Evolutionary conservation across 2,113 vertebrate species (phyloP), one percentile per base, ranked within the genome.

Genomic region (Rallus limicola): DNA sequence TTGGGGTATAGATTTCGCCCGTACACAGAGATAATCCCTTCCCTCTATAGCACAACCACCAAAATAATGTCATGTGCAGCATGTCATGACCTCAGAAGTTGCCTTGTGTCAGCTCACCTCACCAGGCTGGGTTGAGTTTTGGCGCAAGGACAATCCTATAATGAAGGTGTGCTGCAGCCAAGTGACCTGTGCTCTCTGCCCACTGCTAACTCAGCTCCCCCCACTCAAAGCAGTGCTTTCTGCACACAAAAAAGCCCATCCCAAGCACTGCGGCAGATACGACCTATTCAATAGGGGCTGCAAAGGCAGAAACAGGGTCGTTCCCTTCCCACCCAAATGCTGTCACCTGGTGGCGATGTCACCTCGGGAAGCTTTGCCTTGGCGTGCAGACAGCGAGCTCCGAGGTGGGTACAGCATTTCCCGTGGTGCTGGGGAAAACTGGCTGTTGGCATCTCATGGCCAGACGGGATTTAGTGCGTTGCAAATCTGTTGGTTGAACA

Each of bases 401-500:
- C 68, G 75, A 26, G 31, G 34, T 15, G 44, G 11, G 3, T 1
- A 2, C 20, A 48, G 58, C 10, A 3, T 38, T 69, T 58, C 56
- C 62, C 12, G 15, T 15, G n/a, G 38, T 38, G 13, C 5, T 60
- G 63, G 44, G 71, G 40, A 52, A 67, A 77, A 62, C 1, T 9
- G 9, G n/a, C 46, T 48, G 10, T 6, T 71, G 67, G 78, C 1
- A 0, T 36, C 75, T 72, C 65, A 18, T 74, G 82, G 67, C 58
- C 33, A 33, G 91, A 33, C 31, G n/a, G 50, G 28, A 48, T 65
- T 88, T 86, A 67, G 53, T 71, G 85, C 79, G 58, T 34, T 53
- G 44, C 53, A 55, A 90, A 93, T n/a, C n/a, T 74, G n/a, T 80
- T 86, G 67, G 69, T 92, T 62, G 70, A 83, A 38, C 36, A 65